Conservation (phyloP, 2,888 invertebrate species). For the Theretra japonica region DNA sequence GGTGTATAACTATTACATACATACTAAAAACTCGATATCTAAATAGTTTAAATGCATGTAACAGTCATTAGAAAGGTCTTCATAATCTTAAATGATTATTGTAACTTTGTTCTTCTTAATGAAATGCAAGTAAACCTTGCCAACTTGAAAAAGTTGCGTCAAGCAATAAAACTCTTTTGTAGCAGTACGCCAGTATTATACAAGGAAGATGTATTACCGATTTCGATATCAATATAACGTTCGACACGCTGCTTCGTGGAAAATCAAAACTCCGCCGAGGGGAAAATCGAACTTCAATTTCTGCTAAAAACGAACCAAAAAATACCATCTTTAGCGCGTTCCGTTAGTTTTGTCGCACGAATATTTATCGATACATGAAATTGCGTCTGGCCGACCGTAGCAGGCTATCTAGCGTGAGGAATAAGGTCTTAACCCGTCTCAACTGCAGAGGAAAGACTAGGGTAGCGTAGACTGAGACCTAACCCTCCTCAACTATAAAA, state of each 20-base stretch:
- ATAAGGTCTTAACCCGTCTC: too few relatives aligned
- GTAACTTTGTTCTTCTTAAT: not conserved
- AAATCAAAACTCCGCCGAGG: conserved; percentile 35
- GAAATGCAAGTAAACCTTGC: not conserved
- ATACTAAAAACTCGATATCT: too few relatives aligned
- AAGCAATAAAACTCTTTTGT: conserved; percentile 2
- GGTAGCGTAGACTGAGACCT: too few relatives aligned
- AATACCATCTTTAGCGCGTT: conserved; percentile 15
- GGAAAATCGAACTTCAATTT: conserved; percentile 27
- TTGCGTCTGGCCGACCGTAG: conserved; percentile 16
- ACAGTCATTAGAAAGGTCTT: too few relatives aligned
- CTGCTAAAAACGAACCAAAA: conserved; percentile 8
- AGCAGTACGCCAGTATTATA: conserved; percentile 8
- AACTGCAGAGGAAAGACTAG: too few relatives aligned
- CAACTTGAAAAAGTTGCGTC: not conserved
- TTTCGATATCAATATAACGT: conserved; percentile 11
- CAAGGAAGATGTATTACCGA: conserved; percentile 7
- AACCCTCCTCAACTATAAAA: too few relatives aligned
- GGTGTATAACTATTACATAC: too few relatives aligned
- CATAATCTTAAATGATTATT: not conserved
- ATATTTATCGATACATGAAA: conserved; percentile 36
- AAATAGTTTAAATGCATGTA: not conserved
- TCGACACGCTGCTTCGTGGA: conserved; percentile 6
- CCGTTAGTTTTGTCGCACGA: conserved; percentile 12
- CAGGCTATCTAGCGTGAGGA: not conserved